Evolutionary conservation across 2,113 vertebrate genomes (phyloP), one percentile per base, ranked within the genome.

Genomic region (Dromaius novaehollandiae): DNA sequence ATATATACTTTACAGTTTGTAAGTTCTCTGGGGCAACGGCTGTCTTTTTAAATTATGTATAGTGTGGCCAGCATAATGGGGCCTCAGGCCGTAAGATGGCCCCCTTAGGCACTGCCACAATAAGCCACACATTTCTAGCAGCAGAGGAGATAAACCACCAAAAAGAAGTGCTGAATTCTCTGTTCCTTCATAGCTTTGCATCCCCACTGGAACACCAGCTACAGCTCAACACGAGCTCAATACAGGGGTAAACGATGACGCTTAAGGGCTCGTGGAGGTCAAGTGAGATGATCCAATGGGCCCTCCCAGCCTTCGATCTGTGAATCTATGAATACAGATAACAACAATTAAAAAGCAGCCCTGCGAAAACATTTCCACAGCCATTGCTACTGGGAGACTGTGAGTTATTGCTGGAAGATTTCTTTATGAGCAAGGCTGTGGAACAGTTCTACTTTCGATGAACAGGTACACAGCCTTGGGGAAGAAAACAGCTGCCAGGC

Each of bases 251-350:
- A 96, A 22, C 63, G 90, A 36, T 68, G 80, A 60, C 76, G 88
- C 90, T 93, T 86, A 82, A 96, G 64, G 69, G 64, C 73, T 93
- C 17, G 3, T 38, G 19, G 82, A 95, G 90, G 83, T 95, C 92
- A 82, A 78, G 86, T 86, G 85, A 88, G 60, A 86, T 71, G 93
- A 95, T 78, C 64, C 76, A 38, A 3, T 42, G 40, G 42, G 66
- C 65, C 51, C 65, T 93, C 58, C 64, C 80, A 82, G 86, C 69
- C 56, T 96, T 96, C 7, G 4, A 95, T 88, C 76, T 51, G 25
- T 75, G 82, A 93, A 82, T 86, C 68, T 78, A 75, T 93, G 93
- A 93, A 96, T 94, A 88, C 24, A 40, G 51, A 91, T 88, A 78
- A 50, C 20, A 81, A 48, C 64, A 94, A 86, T 91, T 88, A 88